Evolutionary conservation across 2,113 vertebrate species (phyloP).

Genomic region (Tupaia tana): DNA sequence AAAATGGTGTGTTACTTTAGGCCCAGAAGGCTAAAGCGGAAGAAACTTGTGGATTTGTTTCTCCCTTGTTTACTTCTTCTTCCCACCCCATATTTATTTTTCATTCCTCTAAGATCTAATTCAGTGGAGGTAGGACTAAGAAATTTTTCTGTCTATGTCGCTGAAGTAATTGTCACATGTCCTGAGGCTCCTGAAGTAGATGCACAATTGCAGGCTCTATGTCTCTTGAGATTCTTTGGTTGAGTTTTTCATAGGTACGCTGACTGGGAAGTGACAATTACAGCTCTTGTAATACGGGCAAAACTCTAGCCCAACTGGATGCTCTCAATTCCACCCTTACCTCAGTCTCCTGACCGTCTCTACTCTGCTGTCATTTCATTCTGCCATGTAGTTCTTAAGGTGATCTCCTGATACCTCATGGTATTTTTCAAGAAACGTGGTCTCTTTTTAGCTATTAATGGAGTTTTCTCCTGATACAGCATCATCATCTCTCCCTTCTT

Average conservation of each 20-base stretch:
- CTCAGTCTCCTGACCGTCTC: background rate
- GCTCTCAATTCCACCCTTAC: background rate
- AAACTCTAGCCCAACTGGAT: background rate
- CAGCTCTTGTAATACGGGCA: background rate
- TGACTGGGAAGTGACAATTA: background rate
- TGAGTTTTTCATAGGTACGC: background rate
- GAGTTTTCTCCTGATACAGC: background rate
- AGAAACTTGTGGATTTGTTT: background rate
- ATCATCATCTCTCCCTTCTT: background rate
- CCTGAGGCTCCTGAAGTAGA: background rate
- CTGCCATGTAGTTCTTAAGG: background rate
- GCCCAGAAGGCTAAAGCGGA: background rate
- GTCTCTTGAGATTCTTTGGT: background rate
- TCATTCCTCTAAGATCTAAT: background rate
- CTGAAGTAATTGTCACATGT: background rate
- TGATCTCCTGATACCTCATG: background rate
- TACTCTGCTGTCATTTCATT: background rate
- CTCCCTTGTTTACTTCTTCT: background rate
- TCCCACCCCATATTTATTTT: background rate
- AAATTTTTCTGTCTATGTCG: background rate
- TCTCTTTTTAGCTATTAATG: background rate
- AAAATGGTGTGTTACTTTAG: background rate
- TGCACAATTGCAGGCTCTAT: background rate
- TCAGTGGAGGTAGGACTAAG: background rate
- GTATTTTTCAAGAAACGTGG: background rate